These are phyloP conservation scores for Syritta pipiens DNA, from an alignment of 2,888 invertebrate species.

Conservation along the genomic window DNA sequence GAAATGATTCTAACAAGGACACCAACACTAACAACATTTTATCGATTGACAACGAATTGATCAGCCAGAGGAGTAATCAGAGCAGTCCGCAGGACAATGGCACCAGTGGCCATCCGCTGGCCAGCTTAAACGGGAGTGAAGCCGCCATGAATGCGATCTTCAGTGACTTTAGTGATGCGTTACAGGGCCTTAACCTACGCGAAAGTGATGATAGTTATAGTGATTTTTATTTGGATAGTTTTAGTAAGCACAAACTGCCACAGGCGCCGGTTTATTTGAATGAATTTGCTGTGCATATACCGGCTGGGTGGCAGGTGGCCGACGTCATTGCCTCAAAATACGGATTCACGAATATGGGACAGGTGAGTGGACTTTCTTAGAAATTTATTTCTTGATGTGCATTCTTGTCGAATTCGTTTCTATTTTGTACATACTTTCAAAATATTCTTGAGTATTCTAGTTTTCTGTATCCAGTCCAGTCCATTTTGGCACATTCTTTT, in stretches of 20 bases:
- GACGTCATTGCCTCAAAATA: conserved; percentile 89
- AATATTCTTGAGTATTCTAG: too few species aligned
- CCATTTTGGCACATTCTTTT: too few species aligned
- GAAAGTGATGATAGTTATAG: conserved; percentile 70
- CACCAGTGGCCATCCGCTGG: conserved; percentile 10
- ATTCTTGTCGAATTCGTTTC: too few species aligned
- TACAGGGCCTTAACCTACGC: conserved; percentile 68
- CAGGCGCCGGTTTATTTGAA: conserved; percentile 84
- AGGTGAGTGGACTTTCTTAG: conserved; percentile 85
- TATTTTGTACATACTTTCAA: not conserved
- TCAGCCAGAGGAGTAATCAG: conserved; percentile 39
- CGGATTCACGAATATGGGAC: conserved; percentile 92
- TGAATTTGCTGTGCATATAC: conserved; percentile 92
- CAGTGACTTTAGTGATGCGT: conserved; percentile 73
- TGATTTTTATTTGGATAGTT: conserved; percentile 68
- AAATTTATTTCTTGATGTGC: too few species aligned
- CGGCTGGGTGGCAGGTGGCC: conserved; percentile 86
- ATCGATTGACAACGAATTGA: conserved; percentile 63
- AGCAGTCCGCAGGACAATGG: conserved; percentile 15
- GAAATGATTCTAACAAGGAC: conserved; percentile 58
- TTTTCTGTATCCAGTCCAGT: too few species aligned
- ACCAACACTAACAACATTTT: conserved; percentile 56
- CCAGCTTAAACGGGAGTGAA: conserved; percentile 47
- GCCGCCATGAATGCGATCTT: conserved; percentile 72
- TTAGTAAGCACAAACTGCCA: conserved; percentile 66